phyloP scores from a whole-genome alignment of 2,888 invertebrate genomes.

The Apomyelois bistriatella region DNA sequence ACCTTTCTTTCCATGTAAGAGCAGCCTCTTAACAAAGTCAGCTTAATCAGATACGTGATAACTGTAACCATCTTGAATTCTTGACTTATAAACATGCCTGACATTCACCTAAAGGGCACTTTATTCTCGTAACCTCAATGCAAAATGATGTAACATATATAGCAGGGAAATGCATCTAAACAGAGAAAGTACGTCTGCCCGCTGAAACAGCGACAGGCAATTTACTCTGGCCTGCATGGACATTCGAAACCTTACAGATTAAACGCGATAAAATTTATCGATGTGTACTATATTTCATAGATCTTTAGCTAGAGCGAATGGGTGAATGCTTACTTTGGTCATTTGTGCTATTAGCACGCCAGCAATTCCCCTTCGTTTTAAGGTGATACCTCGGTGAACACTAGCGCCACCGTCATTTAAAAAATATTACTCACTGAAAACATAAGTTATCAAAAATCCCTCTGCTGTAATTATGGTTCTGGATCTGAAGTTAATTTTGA shows the following conservation, averaged over 20 bases:
- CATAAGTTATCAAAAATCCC: too few species aligned
- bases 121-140: background rate
- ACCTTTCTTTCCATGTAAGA: background rate
- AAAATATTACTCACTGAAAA: too few species aligned
- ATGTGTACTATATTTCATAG: too few species aligned
- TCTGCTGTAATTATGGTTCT: too few species aligned
- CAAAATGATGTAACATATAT: background rate
- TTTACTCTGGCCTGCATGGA: conserved; percentile 29
- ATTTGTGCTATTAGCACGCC: too few species aligned
- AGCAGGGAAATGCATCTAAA: conserved; percentile 40
- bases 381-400: too few species aligned
- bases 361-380: too few species aligned
- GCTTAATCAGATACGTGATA: background rate
- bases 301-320: too few species aligned
- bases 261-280: background rate
- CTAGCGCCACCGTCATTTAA: too few species aligned
- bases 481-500: too few species aligned
- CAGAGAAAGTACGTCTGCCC: conserved; percentile 65
- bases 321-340: too few species aligned
- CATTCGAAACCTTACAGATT: background rate
- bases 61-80: background rate
- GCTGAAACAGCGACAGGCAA: conserved; percentile 61
- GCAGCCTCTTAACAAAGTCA: background rate
- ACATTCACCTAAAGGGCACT: background rate
- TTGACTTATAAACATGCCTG: background rate